Conservation (phyloP, 2,797 vertebrate genomes). For the Darevskia mixta region DNA sequence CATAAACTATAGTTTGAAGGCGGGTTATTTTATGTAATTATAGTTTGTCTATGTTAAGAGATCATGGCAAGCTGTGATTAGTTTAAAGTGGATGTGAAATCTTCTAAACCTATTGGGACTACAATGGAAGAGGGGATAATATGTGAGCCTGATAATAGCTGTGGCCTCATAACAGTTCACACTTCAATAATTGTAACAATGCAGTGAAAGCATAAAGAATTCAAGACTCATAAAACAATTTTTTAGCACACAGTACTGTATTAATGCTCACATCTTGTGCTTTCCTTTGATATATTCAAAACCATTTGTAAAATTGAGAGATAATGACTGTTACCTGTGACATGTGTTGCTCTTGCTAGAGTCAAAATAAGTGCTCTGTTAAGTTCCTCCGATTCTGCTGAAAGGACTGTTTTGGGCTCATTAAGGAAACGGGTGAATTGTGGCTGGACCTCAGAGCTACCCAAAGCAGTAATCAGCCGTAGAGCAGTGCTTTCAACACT, state of each 20-base stretch:
- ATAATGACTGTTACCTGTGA: slow-evolving; percentile 85
- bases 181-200: neutral
- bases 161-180: neutral
- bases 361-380: slow-evolving; percentile 97
- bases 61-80: neutral
- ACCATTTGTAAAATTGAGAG: neutral
- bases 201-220: neutral
- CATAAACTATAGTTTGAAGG: neutral
- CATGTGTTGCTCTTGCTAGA: slow-evolving; percentile 95
- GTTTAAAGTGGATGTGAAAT: neutral
- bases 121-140: neutral
- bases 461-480: slow-evolving; percentile 94
- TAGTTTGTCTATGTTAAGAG: neutral
- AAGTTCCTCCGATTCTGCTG: slow-evolving; percentile 96
- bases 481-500: slow-evolving; percentile 98
- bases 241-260: neutral
- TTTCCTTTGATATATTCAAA: neutral
- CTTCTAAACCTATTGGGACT: neutral
- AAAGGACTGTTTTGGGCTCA: slow-evolving; percentile 96
- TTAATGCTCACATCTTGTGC: neutral
- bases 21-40: neutral
- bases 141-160: too few species aligned
- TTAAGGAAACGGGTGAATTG: slow-evolving; percentile 98
- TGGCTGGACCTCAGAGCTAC: slow-evolving; percentile 96
- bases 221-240: neutral